Evolutionary conservation across 2,113 vertebrate species (phyloP), one percentile per base, ranked within the genome.

Genomic region (Centropus bengalensis): DNA sequence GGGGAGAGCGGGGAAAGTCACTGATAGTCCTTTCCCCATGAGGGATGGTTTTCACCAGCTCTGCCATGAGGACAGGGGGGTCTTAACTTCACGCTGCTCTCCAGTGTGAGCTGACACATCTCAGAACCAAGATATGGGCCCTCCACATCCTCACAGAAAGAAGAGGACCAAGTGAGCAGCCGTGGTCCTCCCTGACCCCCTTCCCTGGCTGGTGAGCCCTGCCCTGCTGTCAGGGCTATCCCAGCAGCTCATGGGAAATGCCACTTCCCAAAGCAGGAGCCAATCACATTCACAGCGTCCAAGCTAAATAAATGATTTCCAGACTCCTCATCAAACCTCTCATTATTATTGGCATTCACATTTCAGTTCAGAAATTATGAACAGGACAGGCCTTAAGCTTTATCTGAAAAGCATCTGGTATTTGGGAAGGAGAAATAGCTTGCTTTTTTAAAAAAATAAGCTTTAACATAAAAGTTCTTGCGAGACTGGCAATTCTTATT

Each of bases 301-400:
- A 87, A 93, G 73, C 63, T 91, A 92, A 96, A 92, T 92, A 82
- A 94, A 94, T 44, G 60, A 67, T 82, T 94, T 96, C 93, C 88
- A 95, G 60, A 52, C 17, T 93, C 49, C 47, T 38, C 60, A 83
- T 83, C 95, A 86, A 92, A 78, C 44, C 49, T 77, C 69, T 74
- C 10, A 49, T n/a, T 45, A 19, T 54, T 78, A 42, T 40, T 89
- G 81, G 33, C 88, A 82, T 71, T 76, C 84, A 42, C 10, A 6
- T 81, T 95, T 78, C 85, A 89, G 68, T 33, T 82, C 67, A 73
- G 87, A 82, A 91, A 78, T 78, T 71, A 84, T 12, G 54, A 92
- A 58, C 47, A 40, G 71, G 76, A 58, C 51, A 67, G 49, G 60
- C 23, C 73, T 49, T 49, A 49, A 76, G 95, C 81, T 96, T 88